Evolutionary conservation across 2,888 invertebrate genomes (phyloP).

Genomic region (Dione vanillae): DNA sequence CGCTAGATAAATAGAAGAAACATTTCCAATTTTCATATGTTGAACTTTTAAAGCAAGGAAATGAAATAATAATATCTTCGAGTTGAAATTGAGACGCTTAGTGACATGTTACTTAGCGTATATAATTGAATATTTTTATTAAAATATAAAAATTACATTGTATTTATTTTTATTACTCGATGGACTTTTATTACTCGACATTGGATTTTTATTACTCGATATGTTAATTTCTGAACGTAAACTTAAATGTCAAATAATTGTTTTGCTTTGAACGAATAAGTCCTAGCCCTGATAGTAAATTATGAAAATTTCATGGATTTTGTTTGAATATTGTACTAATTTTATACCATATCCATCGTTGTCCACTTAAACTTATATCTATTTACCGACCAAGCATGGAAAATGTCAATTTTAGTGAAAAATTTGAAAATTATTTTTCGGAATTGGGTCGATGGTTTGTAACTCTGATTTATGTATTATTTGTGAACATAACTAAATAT

Average conservation of each 20-base stretch:
- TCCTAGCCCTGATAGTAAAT: conserved; percentile 42
- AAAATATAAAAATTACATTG: too few relatives aligned
- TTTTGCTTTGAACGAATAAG: conserved; percentile 36
- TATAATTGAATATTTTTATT: too few relatives aligned
- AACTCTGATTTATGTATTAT: conserved; percentile 46
- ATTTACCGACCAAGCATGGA: conserved; percentile 60
- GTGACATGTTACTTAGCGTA: too few relatives aligned
- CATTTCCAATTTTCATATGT: too few relatives aligned
- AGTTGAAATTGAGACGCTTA: too few relatives aligned
- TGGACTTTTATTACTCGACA: too few relatives aligned
- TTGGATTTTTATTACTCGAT: too few relatives aligned
- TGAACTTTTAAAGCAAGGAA: too few relatives aligned
- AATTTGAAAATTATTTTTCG: conserved; percentile 86
- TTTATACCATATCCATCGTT: conserved; percentile 25
- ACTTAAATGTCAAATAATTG: conserved; percentile 31
- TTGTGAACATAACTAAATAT: conserved; percentile 15
- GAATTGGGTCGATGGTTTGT: conserved; percentile 89
- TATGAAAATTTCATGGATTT: conserved; percentile 43
- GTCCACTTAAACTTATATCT: conserved; percentile 23
- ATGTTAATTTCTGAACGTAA: conserved; percentile 21
- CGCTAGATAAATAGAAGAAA: too few relatives aligned
- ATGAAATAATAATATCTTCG: too few relatives aligned
- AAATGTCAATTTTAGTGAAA: conserved; percentile 85
- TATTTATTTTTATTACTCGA: too few relatives aligned
- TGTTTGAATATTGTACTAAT: conserved; percentile 28